Evolutionary conservation across 2,888 invertebrate genomes (phyloP), one percentile per base, ranked within the genome.

Genomic region (Alcis repandata): DNA sequence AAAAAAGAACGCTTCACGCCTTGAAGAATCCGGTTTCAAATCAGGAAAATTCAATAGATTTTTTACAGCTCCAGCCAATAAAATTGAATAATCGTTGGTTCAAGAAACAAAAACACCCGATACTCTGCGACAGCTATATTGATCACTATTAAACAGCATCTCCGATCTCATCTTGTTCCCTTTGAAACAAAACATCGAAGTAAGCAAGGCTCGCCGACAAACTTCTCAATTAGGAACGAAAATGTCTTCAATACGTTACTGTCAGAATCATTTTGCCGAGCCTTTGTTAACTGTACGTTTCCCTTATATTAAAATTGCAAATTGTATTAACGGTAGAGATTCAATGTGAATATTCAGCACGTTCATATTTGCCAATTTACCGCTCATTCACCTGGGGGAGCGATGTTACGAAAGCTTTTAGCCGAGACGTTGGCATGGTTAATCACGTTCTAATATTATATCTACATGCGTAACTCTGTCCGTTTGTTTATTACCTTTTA

Each of bases 321-420:
- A 73, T 71, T 62, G 69, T 64, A 63, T 71, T 64, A 70, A 66
- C 67, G 69, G 69, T 60, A 68, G 60, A 69, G 64, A 69, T 59
- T 59, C 64, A 68, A 67, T 67, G 61, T 71, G 71, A 73, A 71
- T 70, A 68, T 70, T 70, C 64, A 64, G 61, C 60, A 57, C 68
- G 52, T 67, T 79, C 65, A 71, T 68, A 79, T 81, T 77, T 76
- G 79, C 68, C 76, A 77, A 79, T 78, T 77, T 77, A 73, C 74
- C 71, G 77, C 74, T 74, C 74, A 79, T 80, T 78, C 75, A 75
- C 68, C 69, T 73, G 67, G 60, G 59, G 69, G 69, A 74, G 79
- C 66, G 74, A 64, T 64, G 77, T 80, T 78, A 78, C 66, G 71
- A 73, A 77, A 74, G 72, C 76, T 72, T 77, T 71, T 75, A 73